Evolutionary conservation across 1,140 invertebrate species (phyloP), one percentile per base, ranked within the genome.

Genomic region (Calephelis nemesis): DNA sequence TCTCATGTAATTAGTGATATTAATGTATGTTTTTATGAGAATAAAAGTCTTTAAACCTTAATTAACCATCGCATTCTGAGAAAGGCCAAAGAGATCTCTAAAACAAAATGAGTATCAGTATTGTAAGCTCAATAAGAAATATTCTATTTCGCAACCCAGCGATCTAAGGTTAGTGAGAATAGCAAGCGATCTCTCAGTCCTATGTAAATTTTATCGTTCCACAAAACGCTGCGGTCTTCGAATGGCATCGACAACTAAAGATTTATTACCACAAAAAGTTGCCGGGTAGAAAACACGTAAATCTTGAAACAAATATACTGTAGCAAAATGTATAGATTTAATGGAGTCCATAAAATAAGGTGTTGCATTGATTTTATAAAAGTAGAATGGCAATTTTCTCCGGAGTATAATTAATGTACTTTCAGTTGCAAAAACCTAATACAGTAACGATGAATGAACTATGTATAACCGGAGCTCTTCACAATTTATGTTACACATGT

Each of bases 121-220:
- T 54, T 54, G 52, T 54, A 39, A 19, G 13, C 52, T 15, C 15
- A 39, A 54, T 54, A 54, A 54, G 9, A 54, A 30, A 54, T 62
- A 42, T 39, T 64, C 50, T 48, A 48, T 64, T 48, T 48, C 42
- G 13, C 40, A 45, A 58, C 40, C 67, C 45, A 72, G 60, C 67
- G 73, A 72, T 79, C 69, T 71, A 71, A 79, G 70, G 76, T 78
- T 77, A 77, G 73, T 72, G 74, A 73, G 74, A 73, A 49, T 69
- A 45, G 62, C 71, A 47, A 64, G 58, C 65, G 69, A 70, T 69
- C 71, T 69, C 30, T 69, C 63, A 47, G 71, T 72, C 77, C 74
- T 73, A 81, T 79, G 79, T 76, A 77, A 81, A 81, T 81, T 79
- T 79, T 81, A 81, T 81, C 69, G 77, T 74, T 72, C 72, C 65